phyloP scores from a whole-genome alignment of 2,888 invertebrate genomes.

The Podotricha telesiphe region DNA sequence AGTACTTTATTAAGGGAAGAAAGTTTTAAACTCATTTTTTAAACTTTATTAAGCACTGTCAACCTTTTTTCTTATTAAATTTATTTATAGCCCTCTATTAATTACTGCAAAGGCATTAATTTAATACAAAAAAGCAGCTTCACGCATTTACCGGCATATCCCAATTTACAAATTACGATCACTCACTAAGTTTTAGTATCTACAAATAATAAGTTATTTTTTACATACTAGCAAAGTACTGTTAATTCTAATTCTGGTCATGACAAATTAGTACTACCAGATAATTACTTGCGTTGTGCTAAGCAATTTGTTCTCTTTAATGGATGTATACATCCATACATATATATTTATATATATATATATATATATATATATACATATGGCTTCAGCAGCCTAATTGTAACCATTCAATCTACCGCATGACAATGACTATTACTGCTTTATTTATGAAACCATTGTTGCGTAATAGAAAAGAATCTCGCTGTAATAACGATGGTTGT shows the following conservation, averaged over 20 bases:
- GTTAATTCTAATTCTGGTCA: background rate
- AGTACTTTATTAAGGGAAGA: background rate
- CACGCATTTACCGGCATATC: too few relatives aligned
- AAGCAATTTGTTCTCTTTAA: constrained; percentile 4
- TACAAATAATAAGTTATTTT: too few relatives aligned
- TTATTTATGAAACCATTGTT: background rate
- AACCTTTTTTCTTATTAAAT: constrained; percentile 5
- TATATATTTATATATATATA: background rate
- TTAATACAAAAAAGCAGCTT: too few relatives aligned
- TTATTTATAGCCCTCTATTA: constrained; percentile 1
- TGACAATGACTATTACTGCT: background rate
- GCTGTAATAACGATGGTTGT: too few relatives aligned
- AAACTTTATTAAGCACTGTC: background rate
- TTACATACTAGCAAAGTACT: background rate
- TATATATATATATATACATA: background rate
- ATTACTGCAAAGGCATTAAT: background rate
- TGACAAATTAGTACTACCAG: background rate
- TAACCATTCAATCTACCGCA: background rate
- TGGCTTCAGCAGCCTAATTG: background rate
- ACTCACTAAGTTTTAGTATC: too few relatives aligned
- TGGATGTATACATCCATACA: background rate
- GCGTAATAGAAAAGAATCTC: too few relatives aligned
- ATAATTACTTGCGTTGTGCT: background rate
- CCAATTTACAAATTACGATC: too few relatives aligned
- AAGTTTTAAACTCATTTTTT: background rate